Evolutionary conservation across 2,113 vertebrate genomes (phyloP), one percentile per base, ranked within the genome.

Genomic region (Mus pahari): DNA sequence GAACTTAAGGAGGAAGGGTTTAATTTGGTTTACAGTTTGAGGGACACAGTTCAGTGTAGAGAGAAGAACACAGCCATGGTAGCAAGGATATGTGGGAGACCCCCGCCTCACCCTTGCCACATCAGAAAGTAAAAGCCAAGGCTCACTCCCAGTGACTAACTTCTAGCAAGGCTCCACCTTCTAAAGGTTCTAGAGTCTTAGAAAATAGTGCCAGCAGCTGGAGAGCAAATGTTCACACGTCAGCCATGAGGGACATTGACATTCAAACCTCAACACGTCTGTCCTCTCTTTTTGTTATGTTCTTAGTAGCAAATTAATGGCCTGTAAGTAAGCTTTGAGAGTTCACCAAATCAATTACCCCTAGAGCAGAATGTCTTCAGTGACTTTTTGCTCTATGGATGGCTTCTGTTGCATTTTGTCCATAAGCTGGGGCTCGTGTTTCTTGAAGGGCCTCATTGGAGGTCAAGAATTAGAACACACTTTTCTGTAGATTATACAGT

Each of bases 241-340:
- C 16, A 36, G 83, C 42, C 17, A 31, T 20, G 42, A 24, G 58
- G 39, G 58, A 5, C 39, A 19, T 26, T 45, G n/a, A 62, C 58
- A 31, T 20, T 28, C 7, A 86, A 48, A 66, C 39, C 82, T 45
- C 58, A 62, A 3, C 13, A 19, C n/a, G 28, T 22, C 39, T 42
- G 2, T 14, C 24, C 24, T 86, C 75, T 83, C 31, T 33, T 70
- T 90, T 70, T 77, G 48, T 26, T 92, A 17, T 48, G n/a, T 73
- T 36, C 66, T 64, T 64, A 9, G 2, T 86, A 45, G 22, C 6
- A 79, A 17, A 82, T 33, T 77, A 71, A 31, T 84, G 17, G 81
- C 73, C 78, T 89, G 78, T 64, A 70, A 55, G 58, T 81, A n/a
- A 68, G 24, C 77, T 93, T 82, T 79, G n/a, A 96, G 89, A 95